Evolutionary conservation across 1,140 invertebrate genomes (phyloP).

Genomic region (Pissodes strobi): DNA sequence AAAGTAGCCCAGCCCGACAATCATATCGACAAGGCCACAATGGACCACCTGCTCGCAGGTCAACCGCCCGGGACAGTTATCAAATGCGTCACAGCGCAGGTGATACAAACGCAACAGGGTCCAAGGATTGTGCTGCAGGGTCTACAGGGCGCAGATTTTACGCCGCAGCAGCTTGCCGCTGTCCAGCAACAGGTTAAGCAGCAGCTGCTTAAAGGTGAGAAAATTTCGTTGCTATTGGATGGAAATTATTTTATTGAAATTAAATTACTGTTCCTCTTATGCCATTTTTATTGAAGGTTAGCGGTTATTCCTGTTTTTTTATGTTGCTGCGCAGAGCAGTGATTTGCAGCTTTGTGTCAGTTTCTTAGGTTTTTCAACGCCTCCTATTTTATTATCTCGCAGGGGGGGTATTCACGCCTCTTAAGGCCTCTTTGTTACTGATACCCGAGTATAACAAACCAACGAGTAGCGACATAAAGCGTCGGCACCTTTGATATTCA

Average conservation of each 20-base stretch:
- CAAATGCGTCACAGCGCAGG: conserved; percentile 82
- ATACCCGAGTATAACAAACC: no score
- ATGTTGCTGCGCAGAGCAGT: no score
- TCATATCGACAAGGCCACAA: conserved; percentile 56
- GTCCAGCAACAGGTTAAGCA: conserved; percentile 88
- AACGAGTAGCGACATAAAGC: no score
- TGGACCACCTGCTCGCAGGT: conserved; percentile 69
- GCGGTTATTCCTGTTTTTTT: no score
- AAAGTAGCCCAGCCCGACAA: no score
- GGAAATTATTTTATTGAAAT: not conserved
- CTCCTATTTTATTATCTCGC: no score
- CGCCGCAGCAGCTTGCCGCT: conserved; percentile 75
- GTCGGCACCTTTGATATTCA: no score
- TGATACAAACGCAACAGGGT: conserved; percentile 80
- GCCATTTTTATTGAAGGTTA: no score
- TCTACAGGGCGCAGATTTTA: conserved; percentile 78
- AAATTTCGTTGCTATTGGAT: not conserved
- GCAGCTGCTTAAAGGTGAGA: conserved; percentile 78
- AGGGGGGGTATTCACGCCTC: no score
- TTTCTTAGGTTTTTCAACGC: no score
- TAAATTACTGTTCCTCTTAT: not conserved
- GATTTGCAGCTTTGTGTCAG: no score
- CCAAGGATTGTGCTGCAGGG: conserved; percentile 84
- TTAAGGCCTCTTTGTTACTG: no score
- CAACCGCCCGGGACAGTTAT: conserved; percentile 84